Base-by-base conservation (phyloP, 2,888 invertebrate genomes). In the Hyalella azteca region DNA sequence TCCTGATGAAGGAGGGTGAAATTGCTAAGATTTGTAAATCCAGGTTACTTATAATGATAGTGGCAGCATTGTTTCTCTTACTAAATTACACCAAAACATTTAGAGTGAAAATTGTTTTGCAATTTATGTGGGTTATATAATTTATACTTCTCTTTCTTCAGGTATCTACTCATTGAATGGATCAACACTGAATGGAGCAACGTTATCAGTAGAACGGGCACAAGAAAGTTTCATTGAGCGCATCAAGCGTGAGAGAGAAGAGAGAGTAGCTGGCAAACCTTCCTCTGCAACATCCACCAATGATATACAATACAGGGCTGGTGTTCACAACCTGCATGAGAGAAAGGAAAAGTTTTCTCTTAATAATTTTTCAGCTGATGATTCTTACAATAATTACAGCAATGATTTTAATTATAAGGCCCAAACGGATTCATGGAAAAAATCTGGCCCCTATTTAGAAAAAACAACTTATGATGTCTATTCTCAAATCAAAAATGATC, bases 151-250 rank as follows among this genome's bases (percentile, higher is more conserved):
- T 54, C 26, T 54, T 5, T 36, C 49, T 78, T 3, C 81, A 83
- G 83, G 81, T 75, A 77, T 84, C 4, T 54, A 40, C 9, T 73
- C 48, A 32, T 41, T 82, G 41, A 79, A 84, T 81, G 84, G 84
- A 13, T 29, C 45, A 19, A 50, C 76, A 11, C 76, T 78, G 77
- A 40, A 49, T 36, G 82, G 82, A 19, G 79, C 81, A 15, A 48
- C 60, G 0, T 15, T 84, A 1, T 79, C 79, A 29, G 84, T 84
- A n/a, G 82, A 84, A 41, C 41, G 45, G 54, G 84, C 84, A 3
- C 80, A 81, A 45, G 84, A 84, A 73, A 84, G 82, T 60, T 84
- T 84, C 54, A 50, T 84, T 15, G 84, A 84, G 15, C 77, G 82
- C 7, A 73, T 84, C 41, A 81, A 81, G 22, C 79, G 82, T 49